Conservation (phyloP, 1,140 invertebrate genomes). For the Fopius arisanus region DNA sequence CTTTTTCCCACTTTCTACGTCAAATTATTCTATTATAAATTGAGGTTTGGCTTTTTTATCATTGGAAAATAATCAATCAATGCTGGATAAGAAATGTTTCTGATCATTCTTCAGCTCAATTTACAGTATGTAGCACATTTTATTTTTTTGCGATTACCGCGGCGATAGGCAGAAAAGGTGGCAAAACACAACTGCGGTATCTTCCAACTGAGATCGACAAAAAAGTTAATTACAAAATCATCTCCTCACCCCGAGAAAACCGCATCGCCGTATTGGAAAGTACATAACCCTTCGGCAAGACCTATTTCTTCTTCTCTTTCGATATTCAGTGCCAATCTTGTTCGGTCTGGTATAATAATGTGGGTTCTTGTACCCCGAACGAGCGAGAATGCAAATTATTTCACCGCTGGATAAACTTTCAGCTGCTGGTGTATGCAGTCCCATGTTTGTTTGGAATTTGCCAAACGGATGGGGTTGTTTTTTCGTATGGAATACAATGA, state of each 20-base stretch:
- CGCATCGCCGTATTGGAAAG: slow-evolving; percentile 35
- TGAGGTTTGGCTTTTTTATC: no score
- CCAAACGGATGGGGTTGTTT: not conserved
- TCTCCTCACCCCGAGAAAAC: slow-evolving; percentile 45
- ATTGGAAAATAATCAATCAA: no score
- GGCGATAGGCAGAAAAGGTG: not conserved
- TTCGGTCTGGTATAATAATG: slow-evolving; percentile 50
- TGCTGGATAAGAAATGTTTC: not conserved
- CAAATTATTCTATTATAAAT: no score
- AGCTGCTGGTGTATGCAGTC: slow-evolving; percentile 39
- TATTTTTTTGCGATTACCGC: not conserved
- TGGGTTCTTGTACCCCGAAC: slow-evolving; percentile 50
- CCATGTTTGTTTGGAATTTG: not conserved
- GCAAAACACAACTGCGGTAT: not conserved
- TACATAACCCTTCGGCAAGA: not conserved
- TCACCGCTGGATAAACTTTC: slow-evolving; percentile 48
- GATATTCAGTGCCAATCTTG: slow-evolving; percentile 47
- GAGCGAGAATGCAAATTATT: slow-evolving; percentile 60
- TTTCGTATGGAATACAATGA: not conserved
- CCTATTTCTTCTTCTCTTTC: slow-evolving; percentile 3
- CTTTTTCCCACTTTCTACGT: no score
- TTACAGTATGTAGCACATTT: not conserved
- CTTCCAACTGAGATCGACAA: slow-evolving; percentile 32
- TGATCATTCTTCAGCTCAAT: not conserved
- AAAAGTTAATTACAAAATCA: slow-evolving; percentile 58